Base-by-base conservation (phyloP, 2,113 vertebrate genomes). In the Alethe castanea region DNA sequence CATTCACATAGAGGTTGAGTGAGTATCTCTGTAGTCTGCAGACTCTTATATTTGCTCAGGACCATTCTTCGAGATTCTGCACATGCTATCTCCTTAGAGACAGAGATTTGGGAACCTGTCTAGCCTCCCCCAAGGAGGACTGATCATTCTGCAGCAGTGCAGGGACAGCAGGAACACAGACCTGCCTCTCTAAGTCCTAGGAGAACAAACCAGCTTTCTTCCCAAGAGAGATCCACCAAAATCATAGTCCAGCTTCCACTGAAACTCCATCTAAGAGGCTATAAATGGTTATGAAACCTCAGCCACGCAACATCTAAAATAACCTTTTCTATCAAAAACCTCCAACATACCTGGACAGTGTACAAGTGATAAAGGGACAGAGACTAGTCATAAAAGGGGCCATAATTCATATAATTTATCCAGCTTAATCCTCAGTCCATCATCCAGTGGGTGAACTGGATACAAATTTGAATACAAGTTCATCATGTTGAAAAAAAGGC, bases 1-100 rank as follows among this genome's bases (percentile, higher is more conserved):
- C n/a, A 22, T 38, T 67, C 11, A 16, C 0, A 0, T 5, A 19
- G 18, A 88, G 12, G 12, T 38, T 0, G 0, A 56, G 47, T 59
- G 29, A 54, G 2, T 29, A 81, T 14, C 3, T 18, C 56, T 52
- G 29, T 8, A 47, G 29, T 18, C 38, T 14, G 9, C 48, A 88
- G 38, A 11, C 2, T 64, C 7, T 35, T 69, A 2, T 33, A 60
- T 53, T 62, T 81, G 15, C 59, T 62, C 19, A 8, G 15, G 28
- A 44, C 4, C 3, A 4, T 54, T 19, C 48, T 45, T 67, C 12
- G 40, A 35, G 33, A 40, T 23, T 45, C 31, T 13, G 7, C 9
- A 25, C 40, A 28, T 81, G 74, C 33, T 54, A 5, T 69, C 35
- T 59, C 44, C 31, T 35, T 29, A 35, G 77, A 74, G 54, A 50